These are phyloP conservation scores for Phylloscopus trochilus DNA, from an alignment of 2,113 vertebrate genomes.

Conservation along the genomic window DNA sequence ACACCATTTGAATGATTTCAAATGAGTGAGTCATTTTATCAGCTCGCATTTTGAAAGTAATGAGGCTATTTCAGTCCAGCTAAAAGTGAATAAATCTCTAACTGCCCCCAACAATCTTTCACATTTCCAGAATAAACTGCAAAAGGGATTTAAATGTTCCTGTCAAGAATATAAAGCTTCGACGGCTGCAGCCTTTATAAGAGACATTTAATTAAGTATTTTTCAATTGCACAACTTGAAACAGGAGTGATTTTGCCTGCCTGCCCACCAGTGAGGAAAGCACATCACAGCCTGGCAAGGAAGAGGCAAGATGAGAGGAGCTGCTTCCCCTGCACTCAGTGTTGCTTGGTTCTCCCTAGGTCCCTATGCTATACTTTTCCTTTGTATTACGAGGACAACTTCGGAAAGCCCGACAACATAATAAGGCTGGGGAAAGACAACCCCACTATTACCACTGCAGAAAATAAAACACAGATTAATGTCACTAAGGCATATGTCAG, in stretches of 20 bases:
- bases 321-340: constrained; percentile 20
- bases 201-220: not conserved
- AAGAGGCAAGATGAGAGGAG: constrained; percentile 41
- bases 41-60: constrained; percentile 28
- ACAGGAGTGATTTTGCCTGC: not conserved
- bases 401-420: constrained; percentile 64
- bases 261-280: not conserved
- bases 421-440: constrained; percentile 73
- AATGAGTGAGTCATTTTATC: constrained; percentile 3
- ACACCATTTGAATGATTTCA: constrained; percentile 11
- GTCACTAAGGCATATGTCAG: constrained; percentile 67
- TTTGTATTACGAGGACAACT: constrained; percentile 61
- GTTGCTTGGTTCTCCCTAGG: constrained; percentile 33
- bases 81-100: not conserved
- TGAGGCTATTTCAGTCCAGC: constrained; percentile 29
- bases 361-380: constrained; percentile 49
- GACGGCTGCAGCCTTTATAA: not conserved
- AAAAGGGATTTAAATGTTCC: not conserved
- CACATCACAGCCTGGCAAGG: constrained; percentile 18
- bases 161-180: not conserved
- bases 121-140: not conserved
- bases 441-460: constrained; percentile 70
- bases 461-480: constrained; percentile 78
- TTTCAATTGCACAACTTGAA: not conserved
- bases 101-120: not conserved